Percentiles rank a stretch among this genome's conserved stretches.
These are phyloP conservation scores for Sinocyclocheilus maitianheensis DNA, from an alignment of 2,113 vertebrate genomes.

Conservation along the genomic window DNA sequence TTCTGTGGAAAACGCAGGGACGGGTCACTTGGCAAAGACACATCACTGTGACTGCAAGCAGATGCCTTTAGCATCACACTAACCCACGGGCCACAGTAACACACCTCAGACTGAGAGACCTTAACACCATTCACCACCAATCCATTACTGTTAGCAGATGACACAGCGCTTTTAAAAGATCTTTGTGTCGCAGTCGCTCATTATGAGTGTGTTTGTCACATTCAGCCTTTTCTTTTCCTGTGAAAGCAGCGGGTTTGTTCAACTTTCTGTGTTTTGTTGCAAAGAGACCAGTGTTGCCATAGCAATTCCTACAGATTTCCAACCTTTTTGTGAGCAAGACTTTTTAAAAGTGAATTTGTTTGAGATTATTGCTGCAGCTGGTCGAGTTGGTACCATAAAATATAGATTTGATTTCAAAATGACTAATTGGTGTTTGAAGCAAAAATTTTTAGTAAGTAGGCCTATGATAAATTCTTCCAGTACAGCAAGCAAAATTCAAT, in stretches of 20 bases:
- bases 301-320: slow-evolving; percentile 12
- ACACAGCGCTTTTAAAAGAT: background rate
- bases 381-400: background rate
- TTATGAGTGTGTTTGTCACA: background rate
- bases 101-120: background rate
- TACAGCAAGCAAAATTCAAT: background rate
- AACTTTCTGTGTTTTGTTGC: slow-evolving; percentile 23
- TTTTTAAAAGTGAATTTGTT: slow-evolving; percentile 5
- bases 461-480: background rate
- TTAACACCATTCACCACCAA: background rate
- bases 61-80: slow-evolving; percentile 13
- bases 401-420: background rate
- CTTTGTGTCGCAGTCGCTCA: background rate
- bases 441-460: background rate
- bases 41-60: slow-evolving; percentile 9
- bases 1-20: background rate
- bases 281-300: slow-evolving; percentile 32
- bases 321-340: slow-evolving; percentile 1
- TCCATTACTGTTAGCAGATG: slow-evolving; percentile 8
- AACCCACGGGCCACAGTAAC: background rate
- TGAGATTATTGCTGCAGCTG: background rate
- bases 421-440: background rate
- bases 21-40: slow-evolving; percentile 36
- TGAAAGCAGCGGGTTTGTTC: slow-evolving; percentile 13
- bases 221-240: background rate